Evolutionary conservation across 64 coral and sea anemone species (phyloP), one percentile per base, ranked within the genome.

Genomic region (Actinia tenebrosa): DNA sequence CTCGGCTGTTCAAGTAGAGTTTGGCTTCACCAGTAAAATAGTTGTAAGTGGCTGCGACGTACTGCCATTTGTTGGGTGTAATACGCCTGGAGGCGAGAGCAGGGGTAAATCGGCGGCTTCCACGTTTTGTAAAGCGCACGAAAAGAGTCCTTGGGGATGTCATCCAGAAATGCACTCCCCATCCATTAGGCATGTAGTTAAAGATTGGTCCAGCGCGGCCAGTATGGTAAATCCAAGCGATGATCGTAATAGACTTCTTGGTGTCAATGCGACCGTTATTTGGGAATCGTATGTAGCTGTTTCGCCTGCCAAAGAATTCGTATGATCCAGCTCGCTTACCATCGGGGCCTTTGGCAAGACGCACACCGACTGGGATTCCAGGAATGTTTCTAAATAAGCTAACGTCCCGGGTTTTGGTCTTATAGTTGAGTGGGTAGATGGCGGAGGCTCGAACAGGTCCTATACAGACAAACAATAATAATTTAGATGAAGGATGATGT

Each of bases 101-200:
- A 4, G 50, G n/a, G 26, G 83, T 85, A 10, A 23, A 85, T 22
- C 63, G 56, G 1, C 91, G 45, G 80, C 93, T 61, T 53, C 64
- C 43, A 14, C 91, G 91, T 66, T 78, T 84, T 10, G 86, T 87
- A 43, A 85, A 90, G 27, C 79, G 79, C 8, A 84, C 88, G 44
- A 90, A 83, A 5, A 96, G 43, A 19, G 89, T 90, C 56, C 84
- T 83, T 58, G 79, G 86, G 4, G 60, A 84, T 66, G 23, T 64
- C 94, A 93, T 96, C 91, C 91, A 89, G 16, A 96, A 77, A 87
- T 90, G 50, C 7, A 96, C 71, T 45, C 94, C 94, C 80, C 91
- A 83, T 43, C 88, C 91, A 19, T 90, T 88, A 3, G 81, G 91
- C 82, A 81, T 90, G 50, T 96, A 92, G 64, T 91, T 83, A 44